Percentiles rank a stretch among this genome's conserved stretches.
These are phyloP conservation scores for Eurypyga helias DNA, from an alignment of 2,113 vertebrate species.

Conservation along the genomic window DNA sequence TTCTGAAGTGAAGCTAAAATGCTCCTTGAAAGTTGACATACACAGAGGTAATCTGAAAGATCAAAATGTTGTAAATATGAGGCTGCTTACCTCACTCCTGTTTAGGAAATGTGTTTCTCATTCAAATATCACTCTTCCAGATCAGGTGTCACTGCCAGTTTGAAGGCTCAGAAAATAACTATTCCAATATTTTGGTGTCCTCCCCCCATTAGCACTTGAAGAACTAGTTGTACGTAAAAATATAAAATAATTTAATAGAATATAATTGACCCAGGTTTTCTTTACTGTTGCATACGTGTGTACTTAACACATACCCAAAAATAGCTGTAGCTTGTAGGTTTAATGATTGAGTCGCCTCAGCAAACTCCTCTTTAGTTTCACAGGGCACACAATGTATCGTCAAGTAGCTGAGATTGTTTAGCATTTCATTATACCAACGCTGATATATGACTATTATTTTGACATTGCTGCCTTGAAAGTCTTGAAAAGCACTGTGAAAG, in stretches of 20 bases:
- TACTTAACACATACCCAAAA: neutral
- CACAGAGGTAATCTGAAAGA: neutral
- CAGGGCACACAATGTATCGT: neutral
- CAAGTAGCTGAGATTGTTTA: neutral
- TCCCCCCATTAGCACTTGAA: neutral
- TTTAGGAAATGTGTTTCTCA: neutral
- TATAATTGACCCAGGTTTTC: neutral
- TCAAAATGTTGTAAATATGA: neutral
- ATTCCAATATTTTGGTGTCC: neutral
- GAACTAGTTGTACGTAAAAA: neutral
- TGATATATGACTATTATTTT: slow-evolving; percentile 49
- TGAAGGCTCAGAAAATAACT: neutral
- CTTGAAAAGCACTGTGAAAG: neutral
- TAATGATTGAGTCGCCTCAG: neutral
- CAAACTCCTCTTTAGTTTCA: neutral
- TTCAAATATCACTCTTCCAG: neutral
- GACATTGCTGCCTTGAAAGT: slow-evolving; percentile 6
- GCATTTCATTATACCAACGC: neutral
- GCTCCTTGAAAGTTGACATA: neutral
- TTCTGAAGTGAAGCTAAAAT: neutral
- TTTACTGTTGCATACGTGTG: neutral
- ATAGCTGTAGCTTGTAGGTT: neutral
- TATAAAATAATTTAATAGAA: neutral
- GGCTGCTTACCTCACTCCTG: neutral
- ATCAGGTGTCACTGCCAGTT: neutral